Evolutionary conservation across 1,140 invertebrate species (phyloP), one percentile per base, ranked within the genome.

Genomic region (Manduca sexta): DNA sequence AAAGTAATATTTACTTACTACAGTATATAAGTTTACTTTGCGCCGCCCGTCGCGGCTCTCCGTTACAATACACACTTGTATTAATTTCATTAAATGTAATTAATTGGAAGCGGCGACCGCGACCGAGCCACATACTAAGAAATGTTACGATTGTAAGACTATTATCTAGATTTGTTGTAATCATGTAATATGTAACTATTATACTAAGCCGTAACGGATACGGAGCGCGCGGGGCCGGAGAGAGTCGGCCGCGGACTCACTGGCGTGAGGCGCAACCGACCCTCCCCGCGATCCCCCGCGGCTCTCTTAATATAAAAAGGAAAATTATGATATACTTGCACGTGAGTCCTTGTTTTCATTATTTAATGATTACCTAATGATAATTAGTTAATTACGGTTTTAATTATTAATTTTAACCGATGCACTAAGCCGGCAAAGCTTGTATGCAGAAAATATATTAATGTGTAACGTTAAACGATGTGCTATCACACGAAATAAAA

Each of bases 321-420:
- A 84, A 86, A 86, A 85, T 86, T 87, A 87, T 86, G 82, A 86
- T 87, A 87, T 84, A 86, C 74, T 75, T 82, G 77, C 69, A 69
- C 60, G 69, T 69, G 71, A 72, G 80, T 86, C 84, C 84, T 86
- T 76, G 69, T 74, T 84, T 76, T 83, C 69, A 75, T 77, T 64
- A 68, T 60, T 68, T 69, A 64, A 69, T 59, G 46, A 72, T 67
- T 72, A 82, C 74, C 78, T 86, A 86, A 86, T 85, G 79, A 86
- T 87, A 87, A 87, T 87, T 87, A 87, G 86, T 87, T 87, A 86
- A 87, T 87, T 87, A 87, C 86, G 86, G 86, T 87, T 86, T 81
- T 77, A 86, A 86, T 84, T 76, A 84, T 79, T 87, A 84, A 86
- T 83, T 84, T 77, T 83, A 84, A 84, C 69, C 64, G 71, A 78